Evolutionary conservation across 2,888 invertebrate genomes (phyloP).

Genomic region (Calameuta idolon): DNA sequence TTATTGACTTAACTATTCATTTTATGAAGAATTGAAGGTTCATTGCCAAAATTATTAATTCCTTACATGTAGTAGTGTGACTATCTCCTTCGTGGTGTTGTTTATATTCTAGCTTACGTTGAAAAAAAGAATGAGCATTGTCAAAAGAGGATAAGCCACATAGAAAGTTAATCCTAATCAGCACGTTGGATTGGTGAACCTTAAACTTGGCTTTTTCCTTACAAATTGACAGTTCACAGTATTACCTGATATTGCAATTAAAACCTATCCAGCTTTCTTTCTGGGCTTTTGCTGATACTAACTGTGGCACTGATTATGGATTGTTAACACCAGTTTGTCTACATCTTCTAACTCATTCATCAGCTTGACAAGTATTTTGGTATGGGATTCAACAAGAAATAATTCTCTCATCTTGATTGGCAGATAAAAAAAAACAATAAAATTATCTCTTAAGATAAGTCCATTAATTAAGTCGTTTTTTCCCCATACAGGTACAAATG

Average conservation of each 20-base stretch:
- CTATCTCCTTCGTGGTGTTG: neutral
- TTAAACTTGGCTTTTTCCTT: neutral
- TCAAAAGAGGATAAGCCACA: neutral
- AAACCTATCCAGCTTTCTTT: neutral
- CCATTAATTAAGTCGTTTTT: neutral
- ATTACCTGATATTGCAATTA: neutral
- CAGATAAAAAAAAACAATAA: too few species aligned
- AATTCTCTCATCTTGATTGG: neutral
- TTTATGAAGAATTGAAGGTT: neutral
- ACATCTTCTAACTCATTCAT: neutral
- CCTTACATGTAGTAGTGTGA: neutral
- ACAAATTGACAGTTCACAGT: neutral
- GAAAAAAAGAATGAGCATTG: neutral
- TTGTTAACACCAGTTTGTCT: neutral
- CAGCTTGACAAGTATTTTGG: neutral
- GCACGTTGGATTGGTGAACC: neutral
- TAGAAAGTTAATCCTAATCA: neutral
- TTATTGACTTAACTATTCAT: neutral
- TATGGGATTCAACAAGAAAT: neutral
- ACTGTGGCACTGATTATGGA: neutral
- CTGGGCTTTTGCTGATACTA: neutral
- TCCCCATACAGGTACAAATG: conserved; percentile 77
- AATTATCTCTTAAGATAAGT: neutral
- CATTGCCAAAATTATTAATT: neutral
- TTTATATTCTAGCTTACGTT: neutral